A percentile compares a stretch with the other conserved stretches of the same genome.
Conservation (phyloP, 2,797 vertebrate species). For the Gambelia wislizenii region DNA sequence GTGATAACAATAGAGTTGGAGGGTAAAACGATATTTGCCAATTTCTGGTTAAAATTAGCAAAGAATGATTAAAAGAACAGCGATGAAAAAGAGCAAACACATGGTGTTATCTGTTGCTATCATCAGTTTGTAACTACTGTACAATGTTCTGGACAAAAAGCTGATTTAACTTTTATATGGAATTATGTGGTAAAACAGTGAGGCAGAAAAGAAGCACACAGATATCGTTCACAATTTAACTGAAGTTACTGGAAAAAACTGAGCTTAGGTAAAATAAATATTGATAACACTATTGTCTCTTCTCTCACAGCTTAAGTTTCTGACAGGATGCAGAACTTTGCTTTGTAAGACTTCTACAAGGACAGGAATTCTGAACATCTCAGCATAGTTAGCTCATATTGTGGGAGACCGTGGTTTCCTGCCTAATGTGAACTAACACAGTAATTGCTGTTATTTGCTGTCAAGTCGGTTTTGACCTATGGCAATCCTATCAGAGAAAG, state of each 20-base stretch:
- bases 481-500: too few relatives aligned
- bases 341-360: neutral
- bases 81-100: slow-evolving; percentile 6
- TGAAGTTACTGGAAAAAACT: slow-evolving; percentile 7
- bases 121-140: neutral
- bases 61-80: neutral
- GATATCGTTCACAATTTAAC: slow-evolving; percentile 21
- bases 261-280: slow-evolving; percentile 21
- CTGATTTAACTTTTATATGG: neutral
- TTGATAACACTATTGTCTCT: neutral
- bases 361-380: neutral
- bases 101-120: neutral
- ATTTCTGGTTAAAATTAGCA: slow-evolving; percentile 24
- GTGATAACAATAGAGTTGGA: neutral
- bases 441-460: too few relatives aligned
- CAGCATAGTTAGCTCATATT: neutral
- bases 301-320: neutral
- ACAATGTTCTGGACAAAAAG: neutral
- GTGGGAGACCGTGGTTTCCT: neutral
- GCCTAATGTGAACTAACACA: neutral
- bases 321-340: neutral
- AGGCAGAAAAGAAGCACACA: neutral
- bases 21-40: slow-evolving; percentile 20
- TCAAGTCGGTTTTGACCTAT: too few relatives aligned
- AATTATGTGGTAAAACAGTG: neutral